Evolutionary conservation across 2,797 vertebrate genomes (phyloP), one percentile per base, ranked within the genome.

Genomic region (Xenopus petersii): DNA sequence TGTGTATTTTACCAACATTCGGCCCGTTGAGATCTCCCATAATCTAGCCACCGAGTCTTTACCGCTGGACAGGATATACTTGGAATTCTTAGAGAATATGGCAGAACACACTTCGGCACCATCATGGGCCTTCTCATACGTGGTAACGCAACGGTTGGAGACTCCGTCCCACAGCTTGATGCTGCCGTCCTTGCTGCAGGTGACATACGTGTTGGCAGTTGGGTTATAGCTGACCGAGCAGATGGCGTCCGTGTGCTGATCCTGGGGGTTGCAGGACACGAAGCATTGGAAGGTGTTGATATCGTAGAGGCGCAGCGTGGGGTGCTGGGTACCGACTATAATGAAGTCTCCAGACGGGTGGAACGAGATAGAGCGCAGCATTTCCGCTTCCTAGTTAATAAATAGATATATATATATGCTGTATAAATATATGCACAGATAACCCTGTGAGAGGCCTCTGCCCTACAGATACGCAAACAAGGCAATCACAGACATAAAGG

Each of bases 251-350:
- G 95, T 98, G 89, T 99, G 98, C 83, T 99, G 98, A 84, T 99
- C 98, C 81, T 95, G 91, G 4, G 98, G 96, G 81, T 98, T 98
- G 84, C 95, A 98, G 10, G 97, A 99, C 64, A 99, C 96, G 0
- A 98, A 99, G 86, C 98, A 99, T 86, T 98, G 97, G 85, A 98
- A 99, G 46, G 97, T 99, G 88, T 98, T 99, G 84, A 96, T 93
- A n/a, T 99, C 98, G 0, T 99, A 99, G 0, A 99, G 93, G 1
- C 96, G 94, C 1, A 99, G 89, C 0, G 96, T 99, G 1, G 97
- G 97, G 75, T 99, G 98, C 88, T 98, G 97, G 0, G 98, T 99
- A 5, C 98, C 98, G 42, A 98, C 97, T 36, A 99, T 86, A 65
- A 99, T 92, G 83, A 92, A 99, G 89, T 99, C 97, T 12, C 97